Conservation (phyloP, 1,140 invertebrate genomes). For the Calephelis virginiensis region DNA sequence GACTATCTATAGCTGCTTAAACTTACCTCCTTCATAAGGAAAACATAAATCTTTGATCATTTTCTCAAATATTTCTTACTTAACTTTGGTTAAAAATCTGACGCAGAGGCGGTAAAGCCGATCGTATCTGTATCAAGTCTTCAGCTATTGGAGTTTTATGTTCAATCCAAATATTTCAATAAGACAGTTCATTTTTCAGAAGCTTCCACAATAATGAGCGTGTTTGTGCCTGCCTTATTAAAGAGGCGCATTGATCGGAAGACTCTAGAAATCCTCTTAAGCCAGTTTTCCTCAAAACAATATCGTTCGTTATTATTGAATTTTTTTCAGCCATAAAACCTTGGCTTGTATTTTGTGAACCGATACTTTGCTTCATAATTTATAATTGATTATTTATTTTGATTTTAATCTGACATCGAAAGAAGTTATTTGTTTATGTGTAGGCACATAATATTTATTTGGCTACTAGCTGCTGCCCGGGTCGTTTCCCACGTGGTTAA, state of each 20-base stretch:
- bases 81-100: neutral
- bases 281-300: conserved; percentile 20
- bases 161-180: conserved; percentile 22
- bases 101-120: no score
- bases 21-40: no score
- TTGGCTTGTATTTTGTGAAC: neutral
- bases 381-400: neutral
- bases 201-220: conserved; percentile 20
- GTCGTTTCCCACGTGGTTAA: no score
- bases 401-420: neutral
- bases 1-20: no score
- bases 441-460: neutral
- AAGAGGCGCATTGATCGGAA: conserved; percentile 1
- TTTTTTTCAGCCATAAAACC: conserved; percentile 1
- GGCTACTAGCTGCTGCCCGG: no score
- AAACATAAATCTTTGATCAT: no score
- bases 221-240: conserved; percentile 22
- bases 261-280: conserved; percentile 12
- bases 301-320: neutral
- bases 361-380: no score
- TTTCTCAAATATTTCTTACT: neutral
- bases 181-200: conserved; percentile 23
- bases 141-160: conserved; percentile 15
- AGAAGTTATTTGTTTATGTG: no score
- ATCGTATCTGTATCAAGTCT: neutral